Evolutionary conservation across 2,888 invertebrate genomes (phyloP), one percentile per base, ranked within the genome.

Genomic region (Fragum fragum): DNA sequence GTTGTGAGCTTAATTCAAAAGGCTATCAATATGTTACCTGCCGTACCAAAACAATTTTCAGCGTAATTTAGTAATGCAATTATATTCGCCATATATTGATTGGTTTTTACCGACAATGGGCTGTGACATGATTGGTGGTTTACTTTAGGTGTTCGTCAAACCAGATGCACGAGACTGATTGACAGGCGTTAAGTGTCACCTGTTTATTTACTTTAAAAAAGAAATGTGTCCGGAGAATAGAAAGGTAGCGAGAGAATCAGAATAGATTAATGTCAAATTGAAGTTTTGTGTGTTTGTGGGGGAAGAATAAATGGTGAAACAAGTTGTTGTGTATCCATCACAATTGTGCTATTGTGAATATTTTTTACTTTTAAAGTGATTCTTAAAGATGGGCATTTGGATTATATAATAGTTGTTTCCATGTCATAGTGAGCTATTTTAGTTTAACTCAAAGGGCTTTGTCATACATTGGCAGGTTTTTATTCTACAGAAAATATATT

Each of bases 171-270:
- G n/a, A 3, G 21, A 21, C 23, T 21, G 66, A 23, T 66, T 11
- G 66, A 39, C 42, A 42, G 66, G 66, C 42, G 66, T 23, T 42
- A 66, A 66, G 66, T 66, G 66, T 42, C 66, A 66, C 32, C 39
- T 66, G 66, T 42, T 63, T 63, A 63, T 63, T 66, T 66, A 23
- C 23, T 7, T 42, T 66, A 14, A 39, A 36, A 36, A 66, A 14
- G 23, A 36, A 66, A 23, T 42, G 66, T 66, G 42, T 66, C 42
- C 32, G 0, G 23, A 66, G 9, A 42, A 42, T 23, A 61, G 42
- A 66, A 66, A 66, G 66, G 42, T 66, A 66, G 39, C 39, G 14
- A 29, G 66, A 23, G 36, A 42, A 66, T 2, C 11, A 57, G 26
- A 57, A 57, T 57, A 57, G 57, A 57, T 57, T 21, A 57, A 47